Evolutionary conservation across 2,113 vertebrate genomes (phyloP), one percentile per base, ranked within the genome.

Genomic region (Procapra przewalskii): DNA sequence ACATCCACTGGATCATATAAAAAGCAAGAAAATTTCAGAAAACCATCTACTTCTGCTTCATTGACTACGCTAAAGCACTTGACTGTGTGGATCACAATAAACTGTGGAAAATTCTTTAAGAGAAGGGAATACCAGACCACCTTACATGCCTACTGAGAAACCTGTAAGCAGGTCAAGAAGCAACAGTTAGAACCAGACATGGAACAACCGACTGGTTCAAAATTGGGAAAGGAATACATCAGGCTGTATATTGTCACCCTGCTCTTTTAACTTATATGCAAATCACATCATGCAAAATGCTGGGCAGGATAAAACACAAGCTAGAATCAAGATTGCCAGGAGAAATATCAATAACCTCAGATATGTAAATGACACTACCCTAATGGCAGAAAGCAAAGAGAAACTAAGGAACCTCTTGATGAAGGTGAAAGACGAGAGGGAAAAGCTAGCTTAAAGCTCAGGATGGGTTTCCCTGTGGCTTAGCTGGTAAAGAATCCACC

Each of bases 1-100:
- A 71, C n/a, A 71, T 71, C 67, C 10, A 40, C n/a, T 0, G 0
- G n/a, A 71, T 40, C 67, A 71, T 6, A 40, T 0, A 71, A 23
- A 71, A 71, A 40, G 67, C 67, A 71, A 40, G n/a, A 71, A 40
- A 40, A 12, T 71, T 71, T 10, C 19, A 40, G 67, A 71, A 71
- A 71, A 71, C n/a, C n/a, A 40, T 71, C 67, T 71, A 71, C n/a
- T 71, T 40, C n/a, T 71, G n/a, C 33, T 40, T 71, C n/a, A 23
- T 71, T 71, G 67, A 40, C 17, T 71, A 12, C 0, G 3, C 67
- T 40, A 40, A 71, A 71, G n/a, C n/a, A 23, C 19, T 40, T 40
- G 67, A 40, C 19, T 71, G 67, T 71, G n/a, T 71, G n/a, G 19
- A 71, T 71, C 67, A 40, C 67, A 71, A 40, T 19, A 40, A 71